Conservation (phyloP, 64 coral and sea anemone genomes). For the Cladopsammia gracilis region DNA sequence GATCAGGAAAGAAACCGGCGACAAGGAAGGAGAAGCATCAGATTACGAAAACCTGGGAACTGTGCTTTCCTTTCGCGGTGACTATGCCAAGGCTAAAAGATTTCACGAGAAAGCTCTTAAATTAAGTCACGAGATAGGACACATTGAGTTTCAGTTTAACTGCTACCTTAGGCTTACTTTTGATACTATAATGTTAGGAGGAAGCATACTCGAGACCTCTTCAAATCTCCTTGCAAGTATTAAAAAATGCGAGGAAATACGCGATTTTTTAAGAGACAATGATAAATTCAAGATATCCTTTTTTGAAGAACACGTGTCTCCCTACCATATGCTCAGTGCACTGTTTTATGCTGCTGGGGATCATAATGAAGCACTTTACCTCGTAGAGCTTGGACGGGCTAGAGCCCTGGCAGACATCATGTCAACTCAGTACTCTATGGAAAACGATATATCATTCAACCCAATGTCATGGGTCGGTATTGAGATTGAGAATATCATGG, state of each 20-base stretch:
- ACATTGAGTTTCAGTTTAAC: background rate
- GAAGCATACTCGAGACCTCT: background rate
- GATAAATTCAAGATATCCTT: background rate
- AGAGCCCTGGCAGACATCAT: background rate
- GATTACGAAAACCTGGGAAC: background rate
- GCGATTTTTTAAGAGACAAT: background rate
- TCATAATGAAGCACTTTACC: background rate
- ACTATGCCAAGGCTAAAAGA: background rate
- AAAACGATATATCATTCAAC: background rate
- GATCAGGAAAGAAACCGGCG: background rate
- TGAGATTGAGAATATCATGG: constrained; percentile 3
- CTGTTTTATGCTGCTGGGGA: background rate
- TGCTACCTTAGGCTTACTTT: too few species aligned
- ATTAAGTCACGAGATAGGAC: background rate
- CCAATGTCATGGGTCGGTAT: background rate
- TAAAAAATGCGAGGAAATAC: background rate
- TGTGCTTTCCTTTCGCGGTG: background rate
- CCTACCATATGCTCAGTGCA: background rate
- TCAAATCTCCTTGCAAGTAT: background rate
- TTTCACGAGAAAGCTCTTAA: background rate
- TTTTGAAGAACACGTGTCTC: background rate
- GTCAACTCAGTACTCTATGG: background rate
- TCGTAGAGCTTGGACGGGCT: background rate
- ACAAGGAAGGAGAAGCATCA: background rate
- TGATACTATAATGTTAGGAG: background rate